These are phyloP conservation scores for Coendou prehensilis DNA, from an alignment of 2,797 vertebrate species.

Conservation along the genomic window DNA sequence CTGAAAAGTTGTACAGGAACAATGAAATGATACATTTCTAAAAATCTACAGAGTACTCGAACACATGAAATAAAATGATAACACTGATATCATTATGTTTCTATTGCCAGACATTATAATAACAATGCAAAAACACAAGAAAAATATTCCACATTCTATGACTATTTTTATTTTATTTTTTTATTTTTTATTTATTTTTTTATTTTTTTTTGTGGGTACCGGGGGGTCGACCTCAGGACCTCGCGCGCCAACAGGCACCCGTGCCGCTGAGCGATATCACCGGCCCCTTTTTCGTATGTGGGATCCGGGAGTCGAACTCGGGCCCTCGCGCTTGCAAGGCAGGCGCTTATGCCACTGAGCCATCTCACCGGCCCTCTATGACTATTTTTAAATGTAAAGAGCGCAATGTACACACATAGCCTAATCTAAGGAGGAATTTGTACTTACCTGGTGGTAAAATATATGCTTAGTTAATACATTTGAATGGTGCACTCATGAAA, in stretches of 20 bases:
- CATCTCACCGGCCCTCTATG: no score
- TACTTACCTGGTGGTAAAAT: not conserved
- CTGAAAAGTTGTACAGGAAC: constrained; percentile 83
- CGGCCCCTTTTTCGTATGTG: no score
- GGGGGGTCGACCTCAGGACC: no score
- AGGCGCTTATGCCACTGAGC: no score
- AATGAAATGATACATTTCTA: constrained; percentile 84
- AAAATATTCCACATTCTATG: constrained; percentile 66
- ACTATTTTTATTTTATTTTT: constrained; percentile 76
- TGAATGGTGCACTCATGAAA: constrained; percentile 54
- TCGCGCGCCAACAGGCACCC: no score
- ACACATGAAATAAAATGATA: constrained; percentile 81
- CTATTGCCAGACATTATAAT: constrained; percentile 83
- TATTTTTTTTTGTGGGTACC: no score
- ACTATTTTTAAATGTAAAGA: constrained; percentile 74
- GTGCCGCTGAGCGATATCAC: no score
- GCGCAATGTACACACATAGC: not conserved
- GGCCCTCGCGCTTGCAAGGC: no score
- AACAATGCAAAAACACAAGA: constrained; percentile 79
- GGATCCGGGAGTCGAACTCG: no score
- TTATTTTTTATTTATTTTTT: no score
- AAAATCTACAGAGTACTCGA: constrained; percentile 83
- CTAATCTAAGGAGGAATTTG: constrained; percentile 37
- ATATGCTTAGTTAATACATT: constrained; percentile 20
- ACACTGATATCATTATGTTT: constrained; percentile 85